Base-by-base conservation (phyloP, 23 tunicate genomes). In the Trididemnum nubilum region DNA sequence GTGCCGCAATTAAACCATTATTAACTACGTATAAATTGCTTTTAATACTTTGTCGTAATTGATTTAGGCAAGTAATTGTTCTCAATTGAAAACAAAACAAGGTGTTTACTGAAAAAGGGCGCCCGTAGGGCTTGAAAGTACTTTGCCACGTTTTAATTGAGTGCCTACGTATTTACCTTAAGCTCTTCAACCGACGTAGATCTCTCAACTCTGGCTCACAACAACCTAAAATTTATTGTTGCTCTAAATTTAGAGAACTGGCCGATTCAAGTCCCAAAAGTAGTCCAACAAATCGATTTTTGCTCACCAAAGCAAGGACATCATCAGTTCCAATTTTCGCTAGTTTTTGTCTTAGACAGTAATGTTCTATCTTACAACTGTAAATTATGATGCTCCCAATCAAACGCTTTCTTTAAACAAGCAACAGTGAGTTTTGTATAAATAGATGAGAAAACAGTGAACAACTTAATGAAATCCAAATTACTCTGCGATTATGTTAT, bases 141-240 rank as follows among this genome's bases (percentile, higher is more conserved):
- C 74, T 67, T 67, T 67, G 25, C 74, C 74, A 67, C 74, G 74
- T 67, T 33, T 67, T 67, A 67, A 67, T 67, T 67, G 38, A 67
- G 37, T 67, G 74, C 38, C 37, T 38, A 67, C 74, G 74, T 67
- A 67, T 33, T 67, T 33, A n/a, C 74, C 38, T 31, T 5, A 38
- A 37, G 31, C 74, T 67, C 33, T 12, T 67, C 38, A 12, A 4
- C 7, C 74, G 74, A 30, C 4, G 4, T 4, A 67, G 7, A 3
- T 67, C 38, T 32, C 38, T 32, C 33, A 33, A 33, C 37, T 4
- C 74, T 67, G 7, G 38, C 33, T 67, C 21, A 67, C 31, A 67
- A 67, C 74, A 67, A 33, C 15, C 74, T 61, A 61, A 21, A 61
- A 15, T 26, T 25, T 61, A 25, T 61, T 61, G 67, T 61, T 61